These are phyloP conservation scores for Neoarius graeffei DNA, from an alignment of 2,113 vertebrate genomes.

Conservation along the genomic window DNA sequence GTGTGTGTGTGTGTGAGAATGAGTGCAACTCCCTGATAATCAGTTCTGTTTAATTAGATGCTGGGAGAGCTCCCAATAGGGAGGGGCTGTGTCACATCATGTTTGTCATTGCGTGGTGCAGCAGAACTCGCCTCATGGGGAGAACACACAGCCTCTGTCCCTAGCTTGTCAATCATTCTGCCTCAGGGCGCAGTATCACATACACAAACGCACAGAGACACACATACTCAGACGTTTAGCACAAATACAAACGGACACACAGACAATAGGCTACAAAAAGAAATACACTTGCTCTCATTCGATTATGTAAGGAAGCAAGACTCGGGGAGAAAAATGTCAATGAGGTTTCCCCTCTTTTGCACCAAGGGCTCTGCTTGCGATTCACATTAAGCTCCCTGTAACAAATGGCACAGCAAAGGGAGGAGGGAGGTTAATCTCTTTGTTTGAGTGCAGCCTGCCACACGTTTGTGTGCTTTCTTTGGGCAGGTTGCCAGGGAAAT, in stretches of 20 bases:
- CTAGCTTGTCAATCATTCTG: constrained; percentile 64
- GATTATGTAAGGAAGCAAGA: constrained; percentile 31
- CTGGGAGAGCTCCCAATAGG: constrained; percentile 53
- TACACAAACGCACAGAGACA: background rate
- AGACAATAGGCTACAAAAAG: constrained; percentile 4
- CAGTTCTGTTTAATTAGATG: constrained; percentile 77
- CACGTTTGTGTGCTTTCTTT: constrained; percentile 55
- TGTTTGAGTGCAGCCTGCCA: constrained; percentile 60
- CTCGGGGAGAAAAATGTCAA: constrained; percentile 31
- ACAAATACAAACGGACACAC: constrained; percentile 5
- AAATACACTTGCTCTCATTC: constrained; percentile 6
- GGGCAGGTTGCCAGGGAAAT: constrained; percentile 65
- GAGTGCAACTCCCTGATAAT: constrained; percentile 63
- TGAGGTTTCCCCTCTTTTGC: constrained; percentile 22
- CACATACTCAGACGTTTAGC: constrained; percentile 9
- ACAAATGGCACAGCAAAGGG: constrained; percentile 25
- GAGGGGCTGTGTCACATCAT: constrained; percentile 66
- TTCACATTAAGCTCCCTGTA: constrained; percentile 31
- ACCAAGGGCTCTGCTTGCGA: constrained; percentile 21
- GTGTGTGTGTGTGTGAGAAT: constrained; percentile 42
- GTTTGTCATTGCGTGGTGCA: constrained; percentile 65
- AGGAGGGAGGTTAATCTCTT: constrained; percentile 58
- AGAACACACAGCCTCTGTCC: constrained; percentile 65
- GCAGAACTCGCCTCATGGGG: constrained; percentile 59
- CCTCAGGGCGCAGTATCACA: constrained; percentile 19